Evolutionary conservation across 2,888 invertebrate genomes (phyloP).

Genomic region (Heliconius charithonia): DNA sequence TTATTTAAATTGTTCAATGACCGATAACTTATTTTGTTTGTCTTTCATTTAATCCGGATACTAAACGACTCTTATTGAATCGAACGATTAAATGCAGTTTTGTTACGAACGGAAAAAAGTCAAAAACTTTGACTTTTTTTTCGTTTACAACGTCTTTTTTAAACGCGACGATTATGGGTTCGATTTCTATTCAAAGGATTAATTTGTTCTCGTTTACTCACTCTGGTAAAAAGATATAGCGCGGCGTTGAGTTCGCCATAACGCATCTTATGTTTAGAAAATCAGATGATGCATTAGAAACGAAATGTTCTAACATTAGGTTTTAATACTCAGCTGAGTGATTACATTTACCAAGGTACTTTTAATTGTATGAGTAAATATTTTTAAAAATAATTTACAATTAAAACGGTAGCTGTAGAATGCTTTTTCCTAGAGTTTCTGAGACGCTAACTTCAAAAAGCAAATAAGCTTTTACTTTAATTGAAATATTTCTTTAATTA

Average conservation of each 20-base stretch:
- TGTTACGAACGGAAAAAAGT: too few relatives aligned
- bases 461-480: constrained; percentile 14
- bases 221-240: background rate
- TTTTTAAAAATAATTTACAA: constrained; percentile 2
- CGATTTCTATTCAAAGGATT: background rate
- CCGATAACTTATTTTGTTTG: constrained; percentile 61
- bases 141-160: background rate
- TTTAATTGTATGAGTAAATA: background rate
- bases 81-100: constrained; percentile 40
- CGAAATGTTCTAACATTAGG: too few relatives aligned
- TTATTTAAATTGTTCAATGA: constrained; percentile 29
- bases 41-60: constrained; percentile 62
- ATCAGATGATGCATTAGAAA: too few relatives aligned
- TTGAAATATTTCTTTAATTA: background rate
- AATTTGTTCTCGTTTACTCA: background rate
- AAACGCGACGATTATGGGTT: background rate
- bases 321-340: too few relatives aligned
- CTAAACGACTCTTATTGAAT: constrained; percentile 55
- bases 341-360: background rate
- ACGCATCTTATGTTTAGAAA: background rate
- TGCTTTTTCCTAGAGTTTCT: background rate
- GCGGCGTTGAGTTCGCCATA: background rate
- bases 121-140: constrained; percentile 15
- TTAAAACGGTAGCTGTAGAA: background rate
- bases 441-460: constrained; percentile 6